Evolutionary conservation across 2,113 vertebrate genomes (phyloP).

Genomic region (cat (Felis catus)): DNA sequence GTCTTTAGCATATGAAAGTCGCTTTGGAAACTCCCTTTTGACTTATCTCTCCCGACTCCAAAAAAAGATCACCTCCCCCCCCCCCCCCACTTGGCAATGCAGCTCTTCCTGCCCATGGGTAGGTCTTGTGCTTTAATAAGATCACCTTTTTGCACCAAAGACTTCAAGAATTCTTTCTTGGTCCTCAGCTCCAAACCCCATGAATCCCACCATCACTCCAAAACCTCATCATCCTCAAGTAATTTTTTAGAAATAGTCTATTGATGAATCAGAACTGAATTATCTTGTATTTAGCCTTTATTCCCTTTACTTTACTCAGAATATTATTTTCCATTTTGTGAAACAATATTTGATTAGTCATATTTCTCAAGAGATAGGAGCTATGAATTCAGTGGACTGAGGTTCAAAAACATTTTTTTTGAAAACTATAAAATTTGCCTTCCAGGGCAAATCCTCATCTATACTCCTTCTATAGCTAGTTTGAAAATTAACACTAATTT

Average conservation of each 20-base stretch:
- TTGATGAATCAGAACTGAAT: not conserved
- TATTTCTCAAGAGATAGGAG: not conserved
- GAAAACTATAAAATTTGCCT: not conserved
- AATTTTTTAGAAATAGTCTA: not conserved
- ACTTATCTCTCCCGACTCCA: too few relatives aligned
- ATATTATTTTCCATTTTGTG: not conserved
- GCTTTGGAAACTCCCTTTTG: too few relatives aligned
- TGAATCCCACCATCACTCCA: too few relatives aligned
- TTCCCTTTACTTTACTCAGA: not conserved
- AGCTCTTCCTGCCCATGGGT: too few relatives aligned
- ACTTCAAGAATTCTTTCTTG: too few relatives aligned
- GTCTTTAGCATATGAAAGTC: too few relatives aligned
- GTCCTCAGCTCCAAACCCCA: too few relatives aligned
- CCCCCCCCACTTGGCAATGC: too few relatives aligned
- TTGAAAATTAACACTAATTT: slow-evolving; percentile 30
- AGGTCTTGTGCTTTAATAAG: too few relatives aligned
- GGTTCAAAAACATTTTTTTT: slow-evolving; percentile 4
- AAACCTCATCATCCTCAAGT: not conserved
- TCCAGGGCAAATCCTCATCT: not conserved
- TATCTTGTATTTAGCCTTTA: not conserved
- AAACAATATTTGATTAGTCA: slow-evolving; percentile 23
- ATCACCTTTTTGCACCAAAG: too few relatives aligned
- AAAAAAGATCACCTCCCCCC: too few relatives aligned
- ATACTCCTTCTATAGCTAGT: not conserved
- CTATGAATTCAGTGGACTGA: not conserved